Evolutionary conservation across 2,888 invertebrate species (phyloP).

Genomic region (Tachina lurida): DNA sequence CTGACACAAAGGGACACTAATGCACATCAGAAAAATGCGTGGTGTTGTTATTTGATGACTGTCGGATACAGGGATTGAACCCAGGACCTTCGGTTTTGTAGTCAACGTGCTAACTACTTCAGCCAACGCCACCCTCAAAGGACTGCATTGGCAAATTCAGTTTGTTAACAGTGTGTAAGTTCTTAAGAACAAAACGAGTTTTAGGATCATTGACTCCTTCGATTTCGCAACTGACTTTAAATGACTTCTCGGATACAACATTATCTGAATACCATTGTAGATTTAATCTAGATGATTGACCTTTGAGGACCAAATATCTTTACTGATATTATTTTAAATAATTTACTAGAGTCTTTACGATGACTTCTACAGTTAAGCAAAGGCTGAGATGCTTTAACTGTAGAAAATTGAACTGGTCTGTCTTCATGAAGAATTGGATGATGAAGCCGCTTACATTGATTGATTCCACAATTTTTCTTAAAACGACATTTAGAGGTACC

Average conservation of each 20-base stretch:
- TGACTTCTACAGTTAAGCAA: conserved; percentile 1
- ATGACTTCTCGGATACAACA: conserved; percentile 17
- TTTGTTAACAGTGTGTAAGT: too few relatives aligned
- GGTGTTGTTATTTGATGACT: too few relatives aligned
- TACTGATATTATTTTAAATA: background rate
- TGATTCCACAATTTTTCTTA: conserved; percentile 2
- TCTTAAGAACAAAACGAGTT: too few relatives aligned
- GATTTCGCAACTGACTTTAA: conserved; percentile 21
- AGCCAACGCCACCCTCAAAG: too few relatives aligned
- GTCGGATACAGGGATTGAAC: too few relatives aligned
- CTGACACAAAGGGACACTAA: too few relatives aligned
- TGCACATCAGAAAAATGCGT: too few relatives aligned
- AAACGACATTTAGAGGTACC: background rate
- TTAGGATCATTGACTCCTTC: conserved; percentile 1
- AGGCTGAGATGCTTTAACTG: background rate
- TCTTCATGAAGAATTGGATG: background rate
- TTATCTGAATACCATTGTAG: conserved; percentile 30
- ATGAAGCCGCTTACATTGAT: conserved; percentile 6
- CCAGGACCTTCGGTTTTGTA: too few relatives aligned
- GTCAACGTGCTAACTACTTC: too few relatives aligned
- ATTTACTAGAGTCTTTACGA: background rate
- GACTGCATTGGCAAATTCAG: too few relatives aligned
- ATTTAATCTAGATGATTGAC: conserved; percentile 28
- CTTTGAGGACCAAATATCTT: conserved; percentile 8
- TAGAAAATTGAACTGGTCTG: too few relatives aligned